Base-by-base conservation (phyloP, 2,113 vertebrate genomes). In the Melospiza melodia region DNA sequence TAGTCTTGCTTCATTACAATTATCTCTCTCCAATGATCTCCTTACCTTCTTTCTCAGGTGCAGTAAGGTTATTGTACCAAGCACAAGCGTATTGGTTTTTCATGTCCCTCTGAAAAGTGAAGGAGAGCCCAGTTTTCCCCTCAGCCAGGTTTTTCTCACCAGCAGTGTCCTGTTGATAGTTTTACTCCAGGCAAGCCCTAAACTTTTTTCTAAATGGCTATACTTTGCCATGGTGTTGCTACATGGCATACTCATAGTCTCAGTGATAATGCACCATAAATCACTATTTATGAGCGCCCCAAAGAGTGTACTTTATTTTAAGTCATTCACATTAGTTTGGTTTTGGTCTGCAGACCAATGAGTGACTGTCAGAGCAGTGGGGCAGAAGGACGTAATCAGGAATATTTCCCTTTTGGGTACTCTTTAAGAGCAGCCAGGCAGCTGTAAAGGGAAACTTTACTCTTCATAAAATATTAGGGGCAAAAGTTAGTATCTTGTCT, bases 401-500 rank as follows among this genome's bases (percentile, higher is more conserved):
- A 88, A 95, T 87, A 77, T 28, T 39, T 74, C 20, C 58, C 93
- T 75, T 96, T 89, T 46, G 67, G 66, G 66, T 81, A 39, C n/a
- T 63, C 77, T 86, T 86, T 77, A 59, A 84, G 55, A 82, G 67
- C 54, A 90, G 23, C 71, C 84, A 74, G 46, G 75, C 8, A 3
- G 21, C 58, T 90, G 49, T 90, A 94, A 95, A 94, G 49, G 72
- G 73, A 95, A 77, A 58, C 62, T 90, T 94, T 84, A 83, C 72
- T 90, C 48, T 91, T 86, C 84, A 63, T 93, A 91, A 94, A 96
- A 75, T 94, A 95, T 90, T 82, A 93, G 82, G 92, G 57, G 39
- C 61, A 87, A 73, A 93, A 86, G 90, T 92, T 93, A 93, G 46
- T 87, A 82, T 27, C 69, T 89, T 76, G 65, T 63, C 63, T 49